Percentiles rank a stretch among this genome's conserved stretches.
phyloP scores from a whole-genome alignment of 2,113 vertebrate genomes.

The Piprites chloris region DNA sequence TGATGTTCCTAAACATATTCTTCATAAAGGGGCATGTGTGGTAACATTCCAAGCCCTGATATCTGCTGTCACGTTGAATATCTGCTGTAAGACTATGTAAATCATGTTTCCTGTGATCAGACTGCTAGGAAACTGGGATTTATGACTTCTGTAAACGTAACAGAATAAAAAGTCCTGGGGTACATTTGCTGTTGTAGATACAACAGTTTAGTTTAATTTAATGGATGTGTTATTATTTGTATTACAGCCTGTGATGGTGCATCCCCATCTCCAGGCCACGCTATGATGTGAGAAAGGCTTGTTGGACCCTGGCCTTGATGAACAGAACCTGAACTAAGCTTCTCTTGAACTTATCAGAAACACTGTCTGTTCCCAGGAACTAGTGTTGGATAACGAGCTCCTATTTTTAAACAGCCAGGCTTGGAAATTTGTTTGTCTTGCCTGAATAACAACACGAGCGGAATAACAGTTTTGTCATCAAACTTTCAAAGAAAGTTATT shows the following conservation, averaged over 20 bases:
- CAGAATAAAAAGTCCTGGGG: background rate
- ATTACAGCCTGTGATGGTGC: background rate
- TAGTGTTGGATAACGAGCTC: fast-evolving
- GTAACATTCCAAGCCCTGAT: background rate
- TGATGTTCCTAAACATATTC: background rate
- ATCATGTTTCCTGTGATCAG: background rate
- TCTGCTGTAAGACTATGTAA: background rate
- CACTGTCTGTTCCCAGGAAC: background rate
- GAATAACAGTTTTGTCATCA: background rate
- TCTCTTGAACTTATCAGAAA: background rate
- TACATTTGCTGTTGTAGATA: background rate
- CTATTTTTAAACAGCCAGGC: background rate
- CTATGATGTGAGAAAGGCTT: background rate
- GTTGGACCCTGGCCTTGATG: background rate
- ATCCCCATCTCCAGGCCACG: background rate
- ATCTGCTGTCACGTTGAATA: background rate
- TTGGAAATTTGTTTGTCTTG: background rate
- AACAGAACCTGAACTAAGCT: background rate
- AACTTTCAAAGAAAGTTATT: background rate
- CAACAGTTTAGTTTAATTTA: background rate
- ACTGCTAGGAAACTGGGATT: background rate
- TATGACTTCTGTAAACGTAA: background rate
- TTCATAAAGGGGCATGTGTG: background rate
- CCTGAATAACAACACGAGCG: background rate
- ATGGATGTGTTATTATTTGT: background rate